These are phyloP conservation scores for Blastobasis adustella DNA, from an alignment of 2,888 invertebrate genomes.

Conservation along the genomic window DNA sequence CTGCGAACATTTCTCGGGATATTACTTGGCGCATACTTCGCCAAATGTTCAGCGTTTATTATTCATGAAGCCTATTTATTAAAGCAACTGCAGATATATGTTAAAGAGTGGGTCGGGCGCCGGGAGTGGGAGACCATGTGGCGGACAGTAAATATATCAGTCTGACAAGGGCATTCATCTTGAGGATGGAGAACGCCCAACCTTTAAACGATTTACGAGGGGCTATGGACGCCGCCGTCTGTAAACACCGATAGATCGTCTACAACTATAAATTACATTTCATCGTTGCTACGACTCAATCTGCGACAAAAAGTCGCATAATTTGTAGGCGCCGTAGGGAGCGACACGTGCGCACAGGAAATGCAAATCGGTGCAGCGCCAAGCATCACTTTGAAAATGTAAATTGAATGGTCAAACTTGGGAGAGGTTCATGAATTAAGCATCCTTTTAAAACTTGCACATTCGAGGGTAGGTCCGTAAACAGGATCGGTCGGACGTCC, in stretches of 20 bases:
- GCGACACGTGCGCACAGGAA: constrained; percentile 2
- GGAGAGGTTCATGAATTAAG: constrained; percentile 65
- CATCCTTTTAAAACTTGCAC: constrained; percentile 57
- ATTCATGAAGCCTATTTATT: constrained; percentile 42
- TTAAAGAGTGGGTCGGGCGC: constrained; percentile 35
- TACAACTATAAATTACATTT: constrained; percentile 43
- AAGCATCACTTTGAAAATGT: constrained; percentile 58
- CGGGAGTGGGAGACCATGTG: constrained; percentile 37
- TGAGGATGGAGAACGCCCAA: constrained; percentile 64
- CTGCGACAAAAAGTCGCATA: constrained; percentile 26
- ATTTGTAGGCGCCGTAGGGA: constrained; percentile 14
- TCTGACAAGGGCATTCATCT: constrained; percentile 66
- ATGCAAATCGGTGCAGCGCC: constrained; percentile 51
- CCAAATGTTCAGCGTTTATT: constrained; percentile 26
- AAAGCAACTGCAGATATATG: constrained; percentile 46
- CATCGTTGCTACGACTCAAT: constrained; percentile 13
- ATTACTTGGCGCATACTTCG: constrained; percentile 20
- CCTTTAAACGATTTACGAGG: constrained; percentile 72
- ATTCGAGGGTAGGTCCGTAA: constrained; percentile 50
- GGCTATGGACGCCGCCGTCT: constrained; percentile 47
- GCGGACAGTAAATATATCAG: constrained; percentile 68
- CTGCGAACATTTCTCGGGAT: neutral
- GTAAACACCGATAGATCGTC: constrained; percentile 42
- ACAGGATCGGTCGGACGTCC: constrained; percentile 46
- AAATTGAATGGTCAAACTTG: constrained; percentile 63